Conservation (phyloP, 2,797 vertebrate species). For the Phaenicophaeus curvirostris region DNA sequence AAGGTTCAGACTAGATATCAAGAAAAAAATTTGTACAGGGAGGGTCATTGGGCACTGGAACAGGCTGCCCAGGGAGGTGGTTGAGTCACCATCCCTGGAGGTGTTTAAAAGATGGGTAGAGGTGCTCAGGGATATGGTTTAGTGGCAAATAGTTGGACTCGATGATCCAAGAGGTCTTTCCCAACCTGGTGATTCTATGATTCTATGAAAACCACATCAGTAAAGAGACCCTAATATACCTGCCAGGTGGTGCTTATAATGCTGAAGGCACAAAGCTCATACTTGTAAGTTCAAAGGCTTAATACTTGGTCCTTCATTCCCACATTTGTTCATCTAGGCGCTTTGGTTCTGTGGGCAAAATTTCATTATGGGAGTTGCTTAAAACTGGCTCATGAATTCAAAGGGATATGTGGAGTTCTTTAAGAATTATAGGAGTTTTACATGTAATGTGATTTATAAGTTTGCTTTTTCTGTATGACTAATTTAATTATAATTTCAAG, state of each 20-base stretch:
- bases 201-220: background rate
- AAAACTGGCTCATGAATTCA: background rate
- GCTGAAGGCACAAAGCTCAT: background rate
- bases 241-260: background rate
- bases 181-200: too few species aligned
- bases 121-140: too few species aligned
- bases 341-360: background rate
- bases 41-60: too few species aligned
- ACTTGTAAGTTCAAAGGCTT: conserved; percentile 7
- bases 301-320: background rate
- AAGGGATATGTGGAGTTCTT: background rate
- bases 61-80: too few species aligned
- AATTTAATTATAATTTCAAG: conserved; percentile 57
- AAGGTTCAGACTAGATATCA: too few species aligned
- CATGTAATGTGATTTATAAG: conserved; percentile 28
- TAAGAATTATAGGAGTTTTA: conserved; percentile 27
- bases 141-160: too few species aligned
- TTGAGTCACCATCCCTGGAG: too few species aligned
- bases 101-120: too few species aligned
- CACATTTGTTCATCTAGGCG: background rate
- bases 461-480: conserved; percentile 13
- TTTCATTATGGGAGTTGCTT: background rate
- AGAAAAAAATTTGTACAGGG: too few species aligned
- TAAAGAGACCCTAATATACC: background rate
- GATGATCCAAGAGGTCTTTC: too few species aligned